phyloP scores from a whole-genome alignment of 2,113 vertebrate genomes.

The Eolophus roseicapilla region DNA sequence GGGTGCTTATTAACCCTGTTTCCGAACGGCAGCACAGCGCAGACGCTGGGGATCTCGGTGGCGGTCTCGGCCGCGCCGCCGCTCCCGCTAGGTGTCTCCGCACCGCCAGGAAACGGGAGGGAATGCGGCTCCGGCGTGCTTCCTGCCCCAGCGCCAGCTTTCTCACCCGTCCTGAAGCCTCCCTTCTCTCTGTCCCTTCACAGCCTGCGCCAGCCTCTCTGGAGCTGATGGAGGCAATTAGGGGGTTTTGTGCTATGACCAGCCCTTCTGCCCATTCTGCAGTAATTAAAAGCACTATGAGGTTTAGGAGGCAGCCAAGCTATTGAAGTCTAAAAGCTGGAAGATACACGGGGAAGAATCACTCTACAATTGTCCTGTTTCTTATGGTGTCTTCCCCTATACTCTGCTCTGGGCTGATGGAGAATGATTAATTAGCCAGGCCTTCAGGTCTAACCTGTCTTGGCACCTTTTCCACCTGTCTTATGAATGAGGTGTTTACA shows the following conservation, averaged over 20 bases:
- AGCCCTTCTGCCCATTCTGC: background rate
- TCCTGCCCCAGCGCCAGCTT: background rate
- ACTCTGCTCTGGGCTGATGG: background rate
- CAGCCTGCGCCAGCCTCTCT: no score
- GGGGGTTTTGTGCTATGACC: background rate
- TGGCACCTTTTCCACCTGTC: background rate
- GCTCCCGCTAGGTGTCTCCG: background rate
- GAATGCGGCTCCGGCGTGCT: background rate
- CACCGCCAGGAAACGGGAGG: background rate
- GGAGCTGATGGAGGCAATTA: background rate
- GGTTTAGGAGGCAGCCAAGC: background rate
- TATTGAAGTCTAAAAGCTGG: background rate
- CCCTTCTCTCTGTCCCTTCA: background rate
- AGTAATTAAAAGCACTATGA: background rate
- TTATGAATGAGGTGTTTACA: background rate
- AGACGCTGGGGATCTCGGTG: rapidly evolving
- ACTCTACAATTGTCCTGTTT: background rate
- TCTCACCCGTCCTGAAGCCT: background rate
- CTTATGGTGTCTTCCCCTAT: background rate
- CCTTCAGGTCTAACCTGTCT: background rate
- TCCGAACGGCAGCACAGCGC: background rate
- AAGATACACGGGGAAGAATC: background rate
- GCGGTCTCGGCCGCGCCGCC: rapidly evolving
- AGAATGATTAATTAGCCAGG: background rate
- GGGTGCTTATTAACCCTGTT: background rate